A percentile compares a stretch with the other conserved stretches of the same genome.
phyloP scores from a whole-genome alignment of 1,140 invertebrate genomes.

The Linepithema humile region DNA sequence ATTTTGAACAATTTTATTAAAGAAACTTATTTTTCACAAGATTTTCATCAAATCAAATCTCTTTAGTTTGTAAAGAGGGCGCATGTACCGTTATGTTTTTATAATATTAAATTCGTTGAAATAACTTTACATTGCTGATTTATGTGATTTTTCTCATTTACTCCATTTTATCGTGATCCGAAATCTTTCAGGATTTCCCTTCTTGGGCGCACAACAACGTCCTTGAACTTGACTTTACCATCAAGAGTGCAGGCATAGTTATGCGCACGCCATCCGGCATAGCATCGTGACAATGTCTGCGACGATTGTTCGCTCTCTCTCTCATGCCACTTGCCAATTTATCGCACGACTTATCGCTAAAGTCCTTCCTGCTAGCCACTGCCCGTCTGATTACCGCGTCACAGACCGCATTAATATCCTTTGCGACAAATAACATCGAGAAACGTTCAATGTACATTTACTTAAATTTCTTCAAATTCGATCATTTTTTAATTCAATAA shows the following conservation, averaged over 20 bases:
- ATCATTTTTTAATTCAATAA: neutral
- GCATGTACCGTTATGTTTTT: neutral
- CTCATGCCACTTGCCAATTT: conserved; percentile 16
- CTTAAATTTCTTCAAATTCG: neutral
- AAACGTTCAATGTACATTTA: neutral
- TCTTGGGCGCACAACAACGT: conserved; percentile 32
- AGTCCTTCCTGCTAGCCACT: conserved; percentile 22
- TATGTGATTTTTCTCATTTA: conserved; percentile 21
- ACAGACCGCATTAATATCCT: conserved; percentile 12
- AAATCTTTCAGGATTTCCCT: conserved; percentile 28
- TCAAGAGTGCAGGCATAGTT: neutral
- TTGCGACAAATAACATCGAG: neutral
- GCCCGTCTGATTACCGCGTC: conserved; percentile 44
- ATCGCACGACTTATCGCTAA: conserved; percentile 45
- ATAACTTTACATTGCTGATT: neutral
- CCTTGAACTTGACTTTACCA: conserved; percentile 63
- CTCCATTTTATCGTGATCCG: neutral
- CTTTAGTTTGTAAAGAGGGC: too few species aligned
- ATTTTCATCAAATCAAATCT: too few species aligned
- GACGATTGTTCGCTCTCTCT: conserved; percentile 34
- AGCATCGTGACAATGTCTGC: conserved; percentile 34
- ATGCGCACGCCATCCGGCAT: conserved; percentile 61
- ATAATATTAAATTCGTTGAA: neutral
- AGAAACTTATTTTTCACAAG: too few species aligned
- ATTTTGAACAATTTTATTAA: neutral